Conservation (phyloP, 2,888 invertebrate species). For the Eupithecia insigniata region DNA sequence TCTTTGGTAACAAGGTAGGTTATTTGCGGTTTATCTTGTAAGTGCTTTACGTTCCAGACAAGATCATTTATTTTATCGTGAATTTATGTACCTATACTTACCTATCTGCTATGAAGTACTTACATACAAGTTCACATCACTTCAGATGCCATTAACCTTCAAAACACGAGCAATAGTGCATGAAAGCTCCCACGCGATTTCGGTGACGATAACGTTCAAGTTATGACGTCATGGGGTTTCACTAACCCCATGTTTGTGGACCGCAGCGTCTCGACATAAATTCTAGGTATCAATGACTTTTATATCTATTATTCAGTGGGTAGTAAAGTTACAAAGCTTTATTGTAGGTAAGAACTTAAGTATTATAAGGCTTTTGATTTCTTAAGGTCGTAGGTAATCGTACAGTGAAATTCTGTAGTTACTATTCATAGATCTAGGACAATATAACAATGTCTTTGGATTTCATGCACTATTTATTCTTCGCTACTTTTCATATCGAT, state of each 20-base stretch:
- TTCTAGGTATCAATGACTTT: neutral
- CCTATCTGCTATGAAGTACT: neutral
- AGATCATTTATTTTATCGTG: neutral
- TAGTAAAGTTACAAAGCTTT: neutral
- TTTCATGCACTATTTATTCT: too few species aligned
- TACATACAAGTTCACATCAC: neutral
- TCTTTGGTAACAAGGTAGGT: neutral
- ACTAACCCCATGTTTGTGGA: slow-evolving; percentile 34
- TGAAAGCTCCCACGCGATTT: slow-evolving; percentile 14
- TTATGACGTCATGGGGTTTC: slow-evolving; percentile 44
- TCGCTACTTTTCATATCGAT: too few species aligned
- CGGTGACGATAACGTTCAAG: slow-evolving; percentile 21
- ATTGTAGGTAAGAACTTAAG: neutral
- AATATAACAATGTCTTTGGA: too few species aligned
- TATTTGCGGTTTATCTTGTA: neutral
- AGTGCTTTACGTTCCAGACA: neutral
- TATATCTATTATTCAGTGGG: neutral
- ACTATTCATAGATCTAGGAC: too few species aligned
- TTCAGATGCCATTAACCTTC: neutral
- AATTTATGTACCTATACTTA: neutral
- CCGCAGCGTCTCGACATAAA: slow-evolving; percentile 25
- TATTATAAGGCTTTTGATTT: neutral
- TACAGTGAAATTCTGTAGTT: too few species aligned
- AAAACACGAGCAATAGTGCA: slow-evolving; percentile 8
- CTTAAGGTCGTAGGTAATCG: neutral